Percentiles rank a stretch among this genome's conserved stretches.
Conservation (phyloP, 2,113 vertebrate species). For the Tichodroma muraria region DNA sequence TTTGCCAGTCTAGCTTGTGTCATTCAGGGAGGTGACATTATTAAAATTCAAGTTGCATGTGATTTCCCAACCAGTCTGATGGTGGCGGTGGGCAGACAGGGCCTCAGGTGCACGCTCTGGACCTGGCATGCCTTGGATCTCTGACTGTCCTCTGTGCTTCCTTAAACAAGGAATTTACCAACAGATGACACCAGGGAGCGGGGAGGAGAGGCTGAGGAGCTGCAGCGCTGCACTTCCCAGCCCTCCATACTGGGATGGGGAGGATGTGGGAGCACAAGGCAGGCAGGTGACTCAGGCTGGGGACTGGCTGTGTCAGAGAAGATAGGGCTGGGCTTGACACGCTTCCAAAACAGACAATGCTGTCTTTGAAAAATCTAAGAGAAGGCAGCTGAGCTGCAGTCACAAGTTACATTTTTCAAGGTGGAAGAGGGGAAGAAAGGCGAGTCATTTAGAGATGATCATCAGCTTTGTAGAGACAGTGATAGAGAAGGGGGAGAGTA, state of each 20-base stretch:
- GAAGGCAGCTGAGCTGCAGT: neutral
- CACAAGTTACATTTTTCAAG: neutral
- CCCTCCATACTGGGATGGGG: neutral
- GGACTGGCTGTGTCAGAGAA: neutral
- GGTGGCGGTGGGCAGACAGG: neutral
- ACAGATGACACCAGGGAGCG: neutral
- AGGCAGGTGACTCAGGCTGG: conserved; percentile 18
- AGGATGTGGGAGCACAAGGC: neutral
- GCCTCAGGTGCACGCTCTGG: neutral
- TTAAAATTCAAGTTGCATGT: neutral
- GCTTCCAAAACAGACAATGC: neutral
- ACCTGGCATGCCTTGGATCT: neutral
- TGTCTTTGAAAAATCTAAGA: neutral
- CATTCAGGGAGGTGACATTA: rapidly evolving
- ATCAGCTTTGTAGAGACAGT: neutral
- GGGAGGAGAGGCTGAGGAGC: neutral
- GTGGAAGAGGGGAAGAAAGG: neutral
- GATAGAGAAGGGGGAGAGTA: neutral
- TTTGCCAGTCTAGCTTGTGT: neutral
- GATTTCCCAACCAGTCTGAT: neutral
- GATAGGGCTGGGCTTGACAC: neutral
- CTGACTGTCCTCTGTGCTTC: neutral
- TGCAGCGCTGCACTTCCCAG: rapidly evolving
- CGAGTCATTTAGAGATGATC: neutral
- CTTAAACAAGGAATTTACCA: neutral